Evolutionary conservation across 2,888 invertebrate genomes (phyloP), one percentile per base, ranked within the genome.

Genomic region (Gibbula magus): DNA sequence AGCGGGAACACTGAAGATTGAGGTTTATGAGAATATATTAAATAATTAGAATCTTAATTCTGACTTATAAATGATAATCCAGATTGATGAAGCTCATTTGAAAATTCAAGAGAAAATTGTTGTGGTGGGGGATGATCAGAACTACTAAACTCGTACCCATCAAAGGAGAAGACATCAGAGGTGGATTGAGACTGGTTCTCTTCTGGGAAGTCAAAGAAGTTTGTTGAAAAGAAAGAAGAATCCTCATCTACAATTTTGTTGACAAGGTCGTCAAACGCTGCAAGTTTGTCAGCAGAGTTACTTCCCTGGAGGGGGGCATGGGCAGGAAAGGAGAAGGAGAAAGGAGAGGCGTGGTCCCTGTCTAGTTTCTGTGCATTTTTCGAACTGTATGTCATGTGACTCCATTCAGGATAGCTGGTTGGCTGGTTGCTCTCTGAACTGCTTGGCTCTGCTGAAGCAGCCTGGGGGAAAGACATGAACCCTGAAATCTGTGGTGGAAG

Each of bases 231-330:
- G 70, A 89, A 77, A 22, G 88, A 87, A 10, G 85, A 82, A 54
- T 91, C 90, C 75, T 91, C 91, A 70, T 87, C 86, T 54, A 91
- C 88, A 76, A 92, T 91, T 78, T 90, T 90, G 74, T 89, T 89
- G 45, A 92, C 91, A 54, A 91, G 85, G 79, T 91, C 91, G 85
- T 92, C 89, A 76, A 91, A 85, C 8, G 88, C 87, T 51, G 88
- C 85, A 67, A 89, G 85, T 70, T 88, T 88, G 80, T 91, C 91
- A 80, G 86, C 88, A 52, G 87, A 86, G 70, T 84, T 83, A 78
- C 87, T 87, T 54, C 83, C 85, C 76, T 84, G 86, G 52, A 85
- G 78, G 20, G 82, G 82, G 67, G 80, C 80, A 16, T 81, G 80
- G 22, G 39, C 76, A 0, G 61, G 22, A 25, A 67, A 52, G 29